Evolutionary conservation across 2,888 invertebrate species (phyloP), one percentile per base, ranked within the genome.

Genomic region (Peribatodes rhomboidaria): DNA sequence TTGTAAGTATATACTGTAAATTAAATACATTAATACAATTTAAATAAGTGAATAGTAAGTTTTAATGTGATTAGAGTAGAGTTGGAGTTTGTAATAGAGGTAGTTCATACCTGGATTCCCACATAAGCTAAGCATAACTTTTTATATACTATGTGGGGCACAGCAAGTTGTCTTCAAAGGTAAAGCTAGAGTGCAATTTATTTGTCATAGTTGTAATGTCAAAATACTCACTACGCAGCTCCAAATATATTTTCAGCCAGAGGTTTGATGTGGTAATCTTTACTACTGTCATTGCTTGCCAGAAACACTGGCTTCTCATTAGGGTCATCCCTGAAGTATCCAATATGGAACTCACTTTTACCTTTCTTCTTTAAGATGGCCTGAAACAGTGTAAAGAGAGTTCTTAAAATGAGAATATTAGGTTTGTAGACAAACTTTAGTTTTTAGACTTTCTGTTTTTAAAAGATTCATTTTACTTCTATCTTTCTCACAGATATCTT

Each of bases 291-390:
- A 88, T 97, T 98, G 70, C 95, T 95, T 0, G 96, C 98, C 44
- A 99, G 89, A 84, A 98, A 96, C 7, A 94, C 94, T 35, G 98
- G 97, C 41, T 94, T 86, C 61, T 96, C 95, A 33, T 95, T 93
- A 0, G 97, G 97, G 66, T 95, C 95, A 91, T 99, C 98, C 79
- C 98, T 95, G 93, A 96, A 98, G 87, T 98, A 99, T 7, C 98
- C 98, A 78, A 98, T 95, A 83, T 99, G 98, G 72, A 95, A 95
- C 68, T 96, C 96, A 64, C 95, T 95, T 53, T 94, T 94, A 53
- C 95, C 94, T 79, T 96, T 95, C 20, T 94, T 95, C 83, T 95
- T 96, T 54, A 98, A 84, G 42, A 97, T 91, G 2, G 97, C 96
- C 95, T 96, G 82, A 55, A 92, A 88, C 73, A 57, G 52, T 18